Evolutionary conservation across 1,140 invertebrate genomes (phyloP), one percentile per base, ranked within the genome.

Genomic region (Holcopasites calliopsidis): DNA sequence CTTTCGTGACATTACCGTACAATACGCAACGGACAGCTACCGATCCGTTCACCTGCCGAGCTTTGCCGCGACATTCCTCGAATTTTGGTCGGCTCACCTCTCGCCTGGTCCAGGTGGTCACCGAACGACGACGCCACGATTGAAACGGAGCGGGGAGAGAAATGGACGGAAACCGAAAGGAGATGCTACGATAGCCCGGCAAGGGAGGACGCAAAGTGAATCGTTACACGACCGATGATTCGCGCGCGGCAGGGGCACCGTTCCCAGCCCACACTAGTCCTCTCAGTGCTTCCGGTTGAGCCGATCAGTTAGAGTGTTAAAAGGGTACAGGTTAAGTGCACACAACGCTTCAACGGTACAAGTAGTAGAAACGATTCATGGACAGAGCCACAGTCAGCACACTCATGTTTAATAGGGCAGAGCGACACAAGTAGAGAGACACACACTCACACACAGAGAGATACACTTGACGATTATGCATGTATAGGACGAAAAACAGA

Each of bases 101-200:
- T 95, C 73, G 96, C 97, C 62, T 94, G 93, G 88, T 95, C 94
- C 80, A 98, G 95, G 92, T 96, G 96, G 91, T 97, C 95, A 81
- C 88, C 90, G 75, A 96, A 95, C 94, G 83, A 95, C 94, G 60
- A 98, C 97, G 92, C n/a, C n/a, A n/a, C n/a, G n/a, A n/a, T n/a
- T n/a, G 57, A 44, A 65, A n/a, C n/a, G n/a, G n/a, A n/a, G n/a
- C n/a, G n/a, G n/a, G n/a, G n/a, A n/a, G n/a, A 18, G n/a, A 16
- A 54, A 54, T 2, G 8, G 13, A 16, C 3, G 21, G 13, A 70
- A 54, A 58, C 71, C 21, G 55, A 49, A 23, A 28, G 10, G 28
- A 57, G 89, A 88, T 89, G 64, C 50, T 69, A 58, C 72, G 64
- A n/a, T n/a, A 16, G 50, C 79, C 77, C 42, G 40, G 44, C 31